Percentiles rank a stretch among this genome's conserved stretches.
Evolutionary conservation across 2,797 vertebrate species (phyloP).

Genomic region (Spinus pinus): DNA sequence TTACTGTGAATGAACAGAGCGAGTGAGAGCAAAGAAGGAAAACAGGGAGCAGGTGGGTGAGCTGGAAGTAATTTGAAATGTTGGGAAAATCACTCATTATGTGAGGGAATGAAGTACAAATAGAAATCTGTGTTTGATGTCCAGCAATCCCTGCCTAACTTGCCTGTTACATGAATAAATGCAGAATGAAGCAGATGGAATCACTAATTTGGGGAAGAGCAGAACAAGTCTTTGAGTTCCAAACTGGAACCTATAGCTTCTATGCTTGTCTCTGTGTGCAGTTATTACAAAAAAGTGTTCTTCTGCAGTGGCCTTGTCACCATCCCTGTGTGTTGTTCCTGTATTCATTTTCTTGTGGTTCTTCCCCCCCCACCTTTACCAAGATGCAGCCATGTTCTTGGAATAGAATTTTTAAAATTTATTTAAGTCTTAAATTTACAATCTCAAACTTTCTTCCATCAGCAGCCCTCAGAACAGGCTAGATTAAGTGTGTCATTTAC

Average conservation of each 20-base stretch:
- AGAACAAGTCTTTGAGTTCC: neutral
- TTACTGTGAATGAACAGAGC: neutral
- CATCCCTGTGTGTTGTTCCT: neutral
- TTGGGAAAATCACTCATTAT: neutral
- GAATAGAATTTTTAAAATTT: neutral
- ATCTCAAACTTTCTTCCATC: neutral
- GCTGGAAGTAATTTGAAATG: neutral
- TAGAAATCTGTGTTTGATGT: neutral
- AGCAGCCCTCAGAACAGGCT: neutral
- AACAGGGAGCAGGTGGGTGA: neutral
- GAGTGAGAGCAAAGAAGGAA: neutral
- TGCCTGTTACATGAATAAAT: neutral
- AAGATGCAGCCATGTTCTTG: neutral
- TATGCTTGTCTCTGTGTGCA: neutral
- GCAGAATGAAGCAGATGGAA: neutral
- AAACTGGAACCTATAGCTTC: neutral
- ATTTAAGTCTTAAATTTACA: neutral
- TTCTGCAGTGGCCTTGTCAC: neutral
- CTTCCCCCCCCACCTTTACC: neutral
- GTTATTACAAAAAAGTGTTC: neutral
- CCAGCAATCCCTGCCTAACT: neutral
- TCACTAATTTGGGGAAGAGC: neutral
- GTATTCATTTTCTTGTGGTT: neutral
- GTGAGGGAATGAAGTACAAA: neutral
- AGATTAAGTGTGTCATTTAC: neutral